These are phyloP conservation scores for Metopia argyrocephala DNA, from an alignment of 2,888 invertebrate genomes.

Conservation along the genomic window DNA sequence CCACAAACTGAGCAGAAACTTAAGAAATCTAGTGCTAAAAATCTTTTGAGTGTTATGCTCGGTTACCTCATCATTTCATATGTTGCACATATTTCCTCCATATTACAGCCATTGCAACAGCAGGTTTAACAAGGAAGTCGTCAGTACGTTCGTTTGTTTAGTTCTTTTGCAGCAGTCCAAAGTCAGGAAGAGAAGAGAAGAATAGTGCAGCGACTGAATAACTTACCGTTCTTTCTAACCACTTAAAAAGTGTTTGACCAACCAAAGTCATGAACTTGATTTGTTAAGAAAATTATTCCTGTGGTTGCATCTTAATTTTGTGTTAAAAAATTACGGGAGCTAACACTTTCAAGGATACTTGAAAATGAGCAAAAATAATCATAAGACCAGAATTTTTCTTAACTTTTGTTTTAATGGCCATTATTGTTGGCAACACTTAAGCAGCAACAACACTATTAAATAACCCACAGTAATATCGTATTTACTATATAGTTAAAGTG, in stretches of 20 bases:
- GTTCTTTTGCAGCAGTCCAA: neutral
- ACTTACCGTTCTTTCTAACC: constrained; percentile 12
- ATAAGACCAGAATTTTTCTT: constrained; percentile 20
- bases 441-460: no score
- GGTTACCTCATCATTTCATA: constrained; percentile 39
- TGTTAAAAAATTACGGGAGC: constrained; percentile 48
- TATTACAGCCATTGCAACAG: constrained; percentile 3
- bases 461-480: no score
- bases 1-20: neutral
- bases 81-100: constrained; percentile 1
- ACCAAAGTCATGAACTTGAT: constrained; percentile 31
- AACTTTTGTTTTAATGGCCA: neutral
- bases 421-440: no score
- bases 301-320: constrained; percentile 59
- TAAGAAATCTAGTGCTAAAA: constrained; percentile 27
- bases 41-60: constrained; percentile 20
- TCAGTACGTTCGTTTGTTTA: neutral
- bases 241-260: constrained; percentile 17
- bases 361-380: constrained; percentile 29
- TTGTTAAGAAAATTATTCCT: constrained; percentile 45
- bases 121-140: constrained; percentile 53
- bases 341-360: constrained; percentile 57
- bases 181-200: neutral
- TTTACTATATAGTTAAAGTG: neutral
- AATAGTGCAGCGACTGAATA: neutral